Conservation (phyloP, 2,797 vertebrate species). For the Brachyalestes nurse region DNA sequence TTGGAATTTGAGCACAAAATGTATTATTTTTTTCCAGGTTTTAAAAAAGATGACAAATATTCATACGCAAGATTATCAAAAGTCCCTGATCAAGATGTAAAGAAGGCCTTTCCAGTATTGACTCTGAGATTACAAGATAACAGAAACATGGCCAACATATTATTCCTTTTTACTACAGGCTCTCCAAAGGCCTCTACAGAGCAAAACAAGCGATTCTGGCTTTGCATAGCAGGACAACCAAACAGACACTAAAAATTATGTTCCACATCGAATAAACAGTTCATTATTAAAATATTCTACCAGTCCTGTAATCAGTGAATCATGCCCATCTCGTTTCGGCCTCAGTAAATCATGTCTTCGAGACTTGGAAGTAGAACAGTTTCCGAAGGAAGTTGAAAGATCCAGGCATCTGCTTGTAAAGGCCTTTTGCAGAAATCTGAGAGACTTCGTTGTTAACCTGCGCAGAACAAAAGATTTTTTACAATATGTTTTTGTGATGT, state of each 20-base stretch:
- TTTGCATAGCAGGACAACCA: not conserved
- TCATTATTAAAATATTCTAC: not conserved
- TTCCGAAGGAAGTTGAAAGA: constrained; percentile 95
- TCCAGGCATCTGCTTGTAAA: constrained; percentile 93
- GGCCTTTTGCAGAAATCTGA: constrained; percentile 82
- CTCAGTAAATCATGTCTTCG: constrained; percentile 19
- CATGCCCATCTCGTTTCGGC: not conserved
- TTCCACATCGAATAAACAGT: not conserved
- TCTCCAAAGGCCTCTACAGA: not conserved
- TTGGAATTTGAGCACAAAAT: not conserved
- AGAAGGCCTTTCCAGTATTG: too few relatives aligned
- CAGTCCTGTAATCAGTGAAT: not conserved
- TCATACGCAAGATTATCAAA: not conserved
- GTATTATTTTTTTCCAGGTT: not conserved
- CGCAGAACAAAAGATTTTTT: constrained; percentile 41
- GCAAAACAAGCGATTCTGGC: not conserved
- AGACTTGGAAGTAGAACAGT: constrained; percentile 80
- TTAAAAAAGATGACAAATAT: not conserved
- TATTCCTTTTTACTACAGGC: not conserved
- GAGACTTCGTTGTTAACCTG: constrained; percentile 88
- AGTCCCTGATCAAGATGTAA: too few relatives aligned
- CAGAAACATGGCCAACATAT: not conserved
- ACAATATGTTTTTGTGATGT: too few relatives aligned
- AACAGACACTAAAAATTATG: not conserved
- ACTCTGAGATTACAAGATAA: too few relatives aligned